Conservation (phyloP, 2,888 invertebrate genomes). For the Drosophila nr. perissopoda region DNA sequence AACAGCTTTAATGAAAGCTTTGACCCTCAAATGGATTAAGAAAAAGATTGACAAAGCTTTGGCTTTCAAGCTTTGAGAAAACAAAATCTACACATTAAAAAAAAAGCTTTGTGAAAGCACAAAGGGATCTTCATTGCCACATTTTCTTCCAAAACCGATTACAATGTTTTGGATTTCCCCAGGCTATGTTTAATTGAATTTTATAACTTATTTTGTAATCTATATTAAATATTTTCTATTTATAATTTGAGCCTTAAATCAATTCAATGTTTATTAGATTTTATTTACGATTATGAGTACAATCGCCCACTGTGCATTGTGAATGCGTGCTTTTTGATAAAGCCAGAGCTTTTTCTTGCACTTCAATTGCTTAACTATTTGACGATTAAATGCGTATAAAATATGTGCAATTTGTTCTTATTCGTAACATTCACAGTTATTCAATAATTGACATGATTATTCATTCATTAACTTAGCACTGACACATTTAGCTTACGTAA, state of each 20-base stretch:
- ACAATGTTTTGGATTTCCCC: background rate
- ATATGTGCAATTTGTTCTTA: background rate
- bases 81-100: background rate
- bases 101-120: background rate
- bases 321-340: background rate
- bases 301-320: constrained; percentile 27
- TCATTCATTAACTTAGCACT: background rate
- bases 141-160: background rate
- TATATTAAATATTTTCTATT: background rate
- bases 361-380: background rate
- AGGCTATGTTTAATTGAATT: background rate
- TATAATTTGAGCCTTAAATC: background rate
- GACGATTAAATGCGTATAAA: background rate
- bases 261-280: background rate
- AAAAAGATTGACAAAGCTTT: background rate
- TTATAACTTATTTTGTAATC: background rate
- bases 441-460: background rate
- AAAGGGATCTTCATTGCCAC: background rate
- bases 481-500: background rate
- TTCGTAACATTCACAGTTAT: background rate
- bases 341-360: constrained; percentile 25
- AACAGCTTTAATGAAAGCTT: constrained; percentile 23
- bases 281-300: background rate
- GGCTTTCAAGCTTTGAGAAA: constrained; percentile 8
- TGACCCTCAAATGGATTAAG: background rate